Percentiles rank a stretch among this genome's conserved stretches.
These are phyloP conservation scores for Perognathus longimembris DNA, from an alignment of 2,113 vertebrate genomes.

Conservation along the genomic window DNA sequence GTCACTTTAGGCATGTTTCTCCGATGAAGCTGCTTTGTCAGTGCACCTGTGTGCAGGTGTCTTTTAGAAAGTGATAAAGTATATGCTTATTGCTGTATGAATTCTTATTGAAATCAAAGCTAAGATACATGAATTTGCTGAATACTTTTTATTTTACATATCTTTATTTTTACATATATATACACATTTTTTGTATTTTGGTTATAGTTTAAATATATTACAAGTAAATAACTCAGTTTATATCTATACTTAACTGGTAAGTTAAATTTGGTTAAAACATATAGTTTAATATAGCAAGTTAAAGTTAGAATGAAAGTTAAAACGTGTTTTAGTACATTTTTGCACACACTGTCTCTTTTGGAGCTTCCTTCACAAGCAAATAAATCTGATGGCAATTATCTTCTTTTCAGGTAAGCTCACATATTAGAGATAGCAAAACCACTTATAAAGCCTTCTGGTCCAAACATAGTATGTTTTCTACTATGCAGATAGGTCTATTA, in stretches of 20 bases:
- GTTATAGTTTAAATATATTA: not conserved
- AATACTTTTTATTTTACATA: no score
- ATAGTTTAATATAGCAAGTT: not conserved
- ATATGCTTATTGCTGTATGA: not conserved
- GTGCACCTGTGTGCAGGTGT: rapidly evolving
- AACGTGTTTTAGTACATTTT: constrained; percentile 14
- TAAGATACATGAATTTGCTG: not conserved
- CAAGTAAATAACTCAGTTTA: no score
- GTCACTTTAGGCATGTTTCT: no score
- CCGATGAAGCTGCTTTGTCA: not conserved
- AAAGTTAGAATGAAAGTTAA: not conserved
- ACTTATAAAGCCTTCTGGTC: not conserved
- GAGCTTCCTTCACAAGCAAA: constrained; percentile 26
- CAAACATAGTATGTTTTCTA: not conserved
- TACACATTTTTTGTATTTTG: not conserved
- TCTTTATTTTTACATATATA: constrained; percentile 9
- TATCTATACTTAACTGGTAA: no score
- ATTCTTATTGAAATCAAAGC: constrained; percentile 28
- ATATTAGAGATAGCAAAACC: not conserved
- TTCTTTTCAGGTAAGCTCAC: not conserved
- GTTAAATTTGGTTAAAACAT: not conserved
- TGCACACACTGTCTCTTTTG: not conserved
- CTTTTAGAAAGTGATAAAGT: not conserved
- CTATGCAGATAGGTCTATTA: no score
- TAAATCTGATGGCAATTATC: not conserved